These are phyloP conservation scores for Orthochromis malagaraziensis DNA, from an alignment of 2,113 vertebrate species.

Conservation along the genomic window DNA sequence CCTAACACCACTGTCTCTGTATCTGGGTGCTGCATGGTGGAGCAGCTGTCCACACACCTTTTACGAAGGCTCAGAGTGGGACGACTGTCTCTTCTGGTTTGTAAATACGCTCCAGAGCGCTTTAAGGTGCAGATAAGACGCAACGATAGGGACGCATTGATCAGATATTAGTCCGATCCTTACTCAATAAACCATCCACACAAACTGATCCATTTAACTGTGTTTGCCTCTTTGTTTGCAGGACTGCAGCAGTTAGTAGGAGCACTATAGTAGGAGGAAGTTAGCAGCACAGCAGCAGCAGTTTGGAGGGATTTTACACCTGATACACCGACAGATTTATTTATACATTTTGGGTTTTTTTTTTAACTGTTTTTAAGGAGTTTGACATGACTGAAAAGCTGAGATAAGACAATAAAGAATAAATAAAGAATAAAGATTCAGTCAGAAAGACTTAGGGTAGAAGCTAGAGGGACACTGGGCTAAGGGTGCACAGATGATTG, in stretches of 20 bases:
- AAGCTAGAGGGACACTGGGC: not conserved
- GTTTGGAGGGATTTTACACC: not conserved
- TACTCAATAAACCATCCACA: not conserved
- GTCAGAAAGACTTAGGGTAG: not conserved
- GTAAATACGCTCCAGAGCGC: not conserved
- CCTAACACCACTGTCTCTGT: rapidly evolving
- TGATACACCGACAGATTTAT: not conserved
- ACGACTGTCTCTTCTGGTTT: rapidly evolving
- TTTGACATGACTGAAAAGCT: not conserved
- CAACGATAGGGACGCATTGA: not conserved
- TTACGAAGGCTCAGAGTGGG: rapidly evolving
- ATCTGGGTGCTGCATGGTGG: not conserved
- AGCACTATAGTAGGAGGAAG: not conserved
- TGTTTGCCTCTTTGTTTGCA: too few species aligned
- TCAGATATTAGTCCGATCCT: not conserved
- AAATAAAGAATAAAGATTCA: too few species aligned
- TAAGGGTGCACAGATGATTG: not conserved
- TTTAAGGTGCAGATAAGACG: not conserved
- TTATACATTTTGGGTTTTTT: rapidly evolving
- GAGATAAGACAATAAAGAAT: not conserved
- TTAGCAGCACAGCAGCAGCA: not conserved
- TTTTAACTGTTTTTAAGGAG: rapidly evolving
- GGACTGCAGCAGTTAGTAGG: rapidly evolving
- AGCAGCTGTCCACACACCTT: not conserved
- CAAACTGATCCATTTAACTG: not conserved